Base-by-base conservation (phyloP, 2,797 vertebrate genomes). In the Thaleichthys pacificus region DNA sequence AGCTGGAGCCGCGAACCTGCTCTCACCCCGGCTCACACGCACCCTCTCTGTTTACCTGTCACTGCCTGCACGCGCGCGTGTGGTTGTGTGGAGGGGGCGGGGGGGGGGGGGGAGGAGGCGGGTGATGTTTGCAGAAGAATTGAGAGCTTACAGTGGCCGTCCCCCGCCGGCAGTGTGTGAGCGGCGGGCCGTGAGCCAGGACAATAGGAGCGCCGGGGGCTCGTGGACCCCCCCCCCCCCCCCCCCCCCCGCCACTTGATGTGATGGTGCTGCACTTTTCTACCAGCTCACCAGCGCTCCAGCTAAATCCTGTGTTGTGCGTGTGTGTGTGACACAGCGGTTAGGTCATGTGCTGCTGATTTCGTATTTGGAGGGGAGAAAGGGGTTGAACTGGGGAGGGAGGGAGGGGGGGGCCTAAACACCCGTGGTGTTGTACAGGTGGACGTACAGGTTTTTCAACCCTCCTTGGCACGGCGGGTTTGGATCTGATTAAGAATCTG, bases 111-210 rank as follows among this genome's bases (percentile, higher is more conserved):
- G 66, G 73, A 61, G 69, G 68, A 74, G 32, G 28, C 64, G 7
- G 4, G 72, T 71, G 72, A 66, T 82, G 78, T 86, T 87, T 87
- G 72, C 67, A 65, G 68, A 76, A 80, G 77, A 74, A 72, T 69
- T 65, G 61, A 38, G 42, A 73, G 71, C 57, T 21, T 73, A 30
- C 15, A 19, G 66, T 69, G 81, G 69, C 74, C 32, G 75, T 71
- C 68, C 64, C n/a, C 15, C 58, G 71, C 62, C 57, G 74, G 60
- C 64, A 49, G 68, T 60, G 68, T 60, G 77, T 64, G 56, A 61
- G 5, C 51, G 51, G 74, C 76, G 21, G 65, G 22, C 14, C 38
- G 47, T 49, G 21, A 66, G 22, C 68, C 49, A 17, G 68, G 24
- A 42, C 66, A 14, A 64, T 8, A 26, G 72, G 66, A 57, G 21